Base-by-base conservation (phyloP, 2,113 vertebrate genomes). In the Kryptolebias marmoratus region DNA sequence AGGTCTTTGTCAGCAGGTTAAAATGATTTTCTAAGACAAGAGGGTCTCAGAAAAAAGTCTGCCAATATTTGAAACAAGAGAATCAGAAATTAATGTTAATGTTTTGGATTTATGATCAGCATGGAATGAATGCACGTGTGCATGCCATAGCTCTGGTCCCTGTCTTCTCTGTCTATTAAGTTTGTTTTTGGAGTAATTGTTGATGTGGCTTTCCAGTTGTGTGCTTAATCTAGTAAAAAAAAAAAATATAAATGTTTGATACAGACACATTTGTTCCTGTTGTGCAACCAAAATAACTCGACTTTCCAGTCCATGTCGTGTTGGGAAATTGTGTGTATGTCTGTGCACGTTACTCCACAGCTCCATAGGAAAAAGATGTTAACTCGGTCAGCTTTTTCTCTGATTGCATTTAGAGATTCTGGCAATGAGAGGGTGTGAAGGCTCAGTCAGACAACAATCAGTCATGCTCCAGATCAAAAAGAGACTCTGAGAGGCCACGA, bases 231-330 rank as follows among this genome's bases (percentile, higher is more conserved):
- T 8, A 53, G 50, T 50, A 53, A 53, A 49, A 49, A 7, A 49
- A 16, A 48, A 48, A 47, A 50, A 9, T 67, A 60, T 14, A 48
- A 44, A 58, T 60, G 77, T 36, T 70, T 68, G 60, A 75, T 54
- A 45, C 16, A 47, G 58, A 59, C 62, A 63, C 12, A 16, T 64
- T 71, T 82, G 73, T 80, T 75, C 60, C 53, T 2, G 45, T 36
- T 74, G 54, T 70, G 68, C 27, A 68, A 49, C 58, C 4, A 77
- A 80, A 87, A 83, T 80, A 88, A 71, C 67, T 49, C 11, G 27
- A 62, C 47, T 57, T 54, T 42, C 64, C 52, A 50, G 27, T 61
- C 48, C 54, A 13, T 77, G 70, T 80, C 66, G 49, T 81, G 28
- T 18, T 75, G 68, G 75, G 77, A 77, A 74, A 48, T 48, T 50